Percentiles rank a stretch among this genome's conserved stretches.
phyloP scores from a whole-genome alignment of 2,888 invertebrate species.

The Trissolcus japonicus region DNA sequence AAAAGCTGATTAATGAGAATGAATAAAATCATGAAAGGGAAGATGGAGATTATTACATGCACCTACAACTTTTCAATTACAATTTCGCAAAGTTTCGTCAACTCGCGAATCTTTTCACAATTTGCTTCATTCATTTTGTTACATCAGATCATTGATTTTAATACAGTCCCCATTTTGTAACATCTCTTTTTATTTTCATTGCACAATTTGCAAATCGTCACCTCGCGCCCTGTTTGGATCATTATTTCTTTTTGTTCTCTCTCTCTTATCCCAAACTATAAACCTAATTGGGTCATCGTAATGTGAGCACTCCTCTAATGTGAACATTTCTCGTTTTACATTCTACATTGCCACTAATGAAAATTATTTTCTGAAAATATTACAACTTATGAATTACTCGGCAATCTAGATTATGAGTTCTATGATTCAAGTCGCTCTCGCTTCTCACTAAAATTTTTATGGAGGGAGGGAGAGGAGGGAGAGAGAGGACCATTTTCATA shows the following conservation, averaged over 20 bases:
- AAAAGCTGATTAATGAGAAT: constrained; percentile 7
- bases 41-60: constrained; percentile 28
- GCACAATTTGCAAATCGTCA: too few relatives aligned
- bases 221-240: too few relatives aligned
- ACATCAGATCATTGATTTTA: too few relatives aligned
- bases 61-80: constrained; percentile 6
- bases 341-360: constrained; percentile 26
- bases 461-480: constrained; percentile 22
- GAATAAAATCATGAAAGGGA: constrained; percentile 25
- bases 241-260: too few relatives aligned
- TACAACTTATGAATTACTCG: constrained; percentile 5
- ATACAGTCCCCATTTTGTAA: too few relatives aligned
- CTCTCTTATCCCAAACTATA: background rate
- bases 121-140: too few relatives aligned
- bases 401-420: constrained; percentile 16
- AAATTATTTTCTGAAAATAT: constrained; percentile 19
- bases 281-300: constrained; percentile 13
- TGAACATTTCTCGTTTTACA: constrained; percentile 12
- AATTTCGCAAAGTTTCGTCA: too few relatives aligned
- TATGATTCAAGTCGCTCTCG: constrained; percentile 43
- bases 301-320: constrained; percentile 11
- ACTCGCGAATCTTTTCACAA: too few relatives aligned
- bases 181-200: too few relatives aligned
- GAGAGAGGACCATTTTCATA: background rate
- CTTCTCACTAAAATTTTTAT: constrained; percentile 43